Evolutionary conservation across 1,140 invertebrate genomes (phyloP), one percentile per base, ranked within the genome.

Genomic region (Contarinia nasturtii): DNA sequence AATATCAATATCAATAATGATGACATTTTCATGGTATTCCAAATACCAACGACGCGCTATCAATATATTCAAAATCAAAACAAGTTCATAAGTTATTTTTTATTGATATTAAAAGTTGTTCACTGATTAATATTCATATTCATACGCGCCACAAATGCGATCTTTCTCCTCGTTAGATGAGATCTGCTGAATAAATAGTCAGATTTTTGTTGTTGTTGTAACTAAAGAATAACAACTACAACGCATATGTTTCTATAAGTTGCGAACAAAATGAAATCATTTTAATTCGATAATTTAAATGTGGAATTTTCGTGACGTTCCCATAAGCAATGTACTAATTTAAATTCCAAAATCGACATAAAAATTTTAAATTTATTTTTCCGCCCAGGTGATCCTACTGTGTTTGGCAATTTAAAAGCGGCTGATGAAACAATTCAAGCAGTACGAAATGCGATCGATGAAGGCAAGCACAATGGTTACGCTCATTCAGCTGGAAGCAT

Each of bases 401-500:
- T 17, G 19, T 41, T 42, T 19, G 46, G 46, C 17, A 47, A 48
- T 36, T 44, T 48, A 12, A 19, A 27, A 15, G 19, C 47, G 8
- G 36, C 47, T 14, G 5, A 15, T 19, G 27, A 40, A 2, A 19
- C 41, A 2, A 48, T 48, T 34, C 17, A 33, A 18, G 47, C 47
- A 14, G 18, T 48, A 15, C 42, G 33, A 19, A 33, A 48, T 19
- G 47, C 41, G 1, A 17, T 48, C 1, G 27, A 34, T 36, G 11
- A 15, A 2, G 47, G 41, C 14, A 44, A 48, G 34, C 43, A 33
- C 34, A 43, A 43, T 43, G 38, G 22, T 7, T 48, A 48, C n/a
- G 37, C 22, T 8, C 21, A 43, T 33, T 22, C 38, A 11, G 33
- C 27, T 44, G 47, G 47, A 12, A 20, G 7, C 12, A 11, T 22